Evolutionary conservation across 2,888 invertebrate species (phyloP).

Genomic region (Rhagophthalmus giganteus): DNA sequence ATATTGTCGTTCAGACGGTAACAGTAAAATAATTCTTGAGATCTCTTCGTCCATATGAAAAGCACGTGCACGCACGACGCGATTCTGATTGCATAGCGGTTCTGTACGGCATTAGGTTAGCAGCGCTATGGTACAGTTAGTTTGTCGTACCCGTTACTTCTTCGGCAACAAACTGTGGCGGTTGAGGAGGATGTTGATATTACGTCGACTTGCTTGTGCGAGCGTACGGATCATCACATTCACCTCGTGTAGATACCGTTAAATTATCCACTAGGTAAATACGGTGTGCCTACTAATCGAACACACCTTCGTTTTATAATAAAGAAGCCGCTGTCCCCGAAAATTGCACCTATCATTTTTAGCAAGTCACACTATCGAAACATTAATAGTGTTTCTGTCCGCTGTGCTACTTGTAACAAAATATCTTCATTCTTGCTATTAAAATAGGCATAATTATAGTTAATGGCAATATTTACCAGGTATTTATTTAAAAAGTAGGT

Average conservation of each 20-base stretch:
- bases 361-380: not conserved
- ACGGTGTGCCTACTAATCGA: constrained; percentile 5
- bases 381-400: constrained; percentile 10
- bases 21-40: constrained; percentile 13
- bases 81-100: constrained; percentile 34
- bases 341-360: constrained; percentile 9
- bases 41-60: constrained; percentile 16
- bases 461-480: too few species aligned
- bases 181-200: constrained; percentile 14
- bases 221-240: constrained; percentile 14
- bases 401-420: too few species aligned
- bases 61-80: constrained; percentile 19
- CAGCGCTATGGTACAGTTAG: constrained; percentile 40
- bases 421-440: too few species aligned
- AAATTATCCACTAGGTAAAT: constrained; percentile 22
- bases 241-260: constrained; percentile 22
- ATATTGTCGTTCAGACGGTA: too few species aligned
- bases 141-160: constrained; percentile 35
- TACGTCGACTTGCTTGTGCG: constrained; percentile 14
- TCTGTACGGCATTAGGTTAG: constrained; percentile 43
- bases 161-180: constrained; percentile 30
- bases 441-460: too few species aligned
- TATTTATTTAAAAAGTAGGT: too few species aligned
- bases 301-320: constrained; percentile 14
- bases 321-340: not conserved